Percentiles rank a stretch among this genome's conserved stretches.
phyloP scores from a whole-genome alignment of 2,113 vertebrate genomes.

The Axis porcinus region DNA sequence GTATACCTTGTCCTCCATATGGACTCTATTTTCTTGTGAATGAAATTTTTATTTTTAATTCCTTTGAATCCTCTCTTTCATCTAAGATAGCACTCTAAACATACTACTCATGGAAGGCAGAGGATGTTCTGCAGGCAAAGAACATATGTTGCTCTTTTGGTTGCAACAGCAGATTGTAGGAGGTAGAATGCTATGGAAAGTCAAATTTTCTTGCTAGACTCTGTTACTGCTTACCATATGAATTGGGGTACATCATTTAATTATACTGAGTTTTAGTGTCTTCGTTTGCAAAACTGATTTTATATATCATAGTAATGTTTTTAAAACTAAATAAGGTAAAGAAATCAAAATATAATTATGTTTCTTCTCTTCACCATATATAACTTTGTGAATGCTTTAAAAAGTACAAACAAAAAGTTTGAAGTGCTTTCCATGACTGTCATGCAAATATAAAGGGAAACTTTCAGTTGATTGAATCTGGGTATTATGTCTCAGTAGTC shows the following conservation, averaged over 20 bases:
- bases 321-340: slow-evolving; percentile 30
- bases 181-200: neutral
- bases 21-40: neutral
- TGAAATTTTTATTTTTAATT: neutral
- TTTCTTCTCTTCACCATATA: neutral
- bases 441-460: neutral
- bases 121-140: neutral
- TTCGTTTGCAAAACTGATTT: slow-evolving; percentile 8
- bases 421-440: neutral
- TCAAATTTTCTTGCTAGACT: neutral
- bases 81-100: neutral
- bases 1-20: neutral
- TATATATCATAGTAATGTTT: neutral
- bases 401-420: neutral
- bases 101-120: neutral
- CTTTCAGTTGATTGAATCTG: neutral
- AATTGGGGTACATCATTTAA: neutral
- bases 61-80: neutral
- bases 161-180: neutral
- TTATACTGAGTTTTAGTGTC: neutral
- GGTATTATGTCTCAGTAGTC: neutral
- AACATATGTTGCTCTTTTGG: neutral
- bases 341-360: neutral
- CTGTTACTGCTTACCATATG: neutral
- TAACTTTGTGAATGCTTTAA: neutral